Evolutionary conservation across 2,888 invertebrate genomes (phyloP).

Genomic region (Penaeus monodon): DNA sequence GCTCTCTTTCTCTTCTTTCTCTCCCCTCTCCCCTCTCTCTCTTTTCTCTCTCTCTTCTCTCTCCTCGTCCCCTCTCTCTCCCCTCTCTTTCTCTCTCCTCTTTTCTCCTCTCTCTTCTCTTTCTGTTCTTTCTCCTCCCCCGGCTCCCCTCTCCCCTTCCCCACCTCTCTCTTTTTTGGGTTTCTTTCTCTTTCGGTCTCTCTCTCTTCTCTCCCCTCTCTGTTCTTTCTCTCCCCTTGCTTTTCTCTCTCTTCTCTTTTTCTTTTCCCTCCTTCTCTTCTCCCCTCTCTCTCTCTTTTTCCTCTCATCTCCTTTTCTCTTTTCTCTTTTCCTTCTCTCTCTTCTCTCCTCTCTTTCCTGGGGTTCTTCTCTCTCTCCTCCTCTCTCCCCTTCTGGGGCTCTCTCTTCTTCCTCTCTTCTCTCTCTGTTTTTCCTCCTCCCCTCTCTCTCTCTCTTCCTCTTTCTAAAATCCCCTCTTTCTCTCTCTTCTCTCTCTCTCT

Average conservation of each 20-base stretch:
- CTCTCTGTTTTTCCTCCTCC: too few species aligned
- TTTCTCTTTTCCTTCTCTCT: background rate
- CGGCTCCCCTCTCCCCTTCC: too few species aligned
- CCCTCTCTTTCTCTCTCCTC: too few species aligned
- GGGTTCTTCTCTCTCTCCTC: background rate
- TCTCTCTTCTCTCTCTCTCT: too few species aligned
- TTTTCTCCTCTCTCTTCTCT: too few species aligned
- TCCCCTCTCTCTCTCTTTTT: background rate
- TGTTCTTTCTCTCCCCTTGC: background rate
- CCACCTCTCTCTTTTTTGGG: too few species aligned
- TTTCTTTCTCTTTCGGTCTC: background rate
- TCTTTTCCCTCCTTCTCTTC: constrained; percentile 6
- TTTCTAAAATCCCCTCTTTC: too few species aligned
- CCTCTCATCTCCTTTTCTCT: constrained; percentile 15
- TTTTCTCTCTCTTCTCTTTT: constrained; percentile 10
- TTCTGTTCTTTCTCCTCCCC: too few species aligned
- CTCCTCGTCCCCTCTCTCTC: background rate
- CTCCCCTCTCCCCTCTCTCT: background rate
- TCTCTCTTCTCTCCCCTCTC: constrained; percentile 19
- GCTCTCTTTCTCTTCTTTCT: background rate
- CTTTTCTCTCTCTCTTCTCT: too few species aligned
- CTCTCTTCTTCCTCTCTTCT: too few species aligned
- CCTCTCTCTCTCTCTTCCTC: too few species aligned
- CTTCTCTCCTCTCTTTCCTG: background rate
- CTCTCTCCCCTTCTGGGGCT: too few species aligned